These are phyloP conservation scores for Prunella himalayana DNA, from an alignment of 2,113 vertebrate species.

Conservation along the genomic window DNA sequence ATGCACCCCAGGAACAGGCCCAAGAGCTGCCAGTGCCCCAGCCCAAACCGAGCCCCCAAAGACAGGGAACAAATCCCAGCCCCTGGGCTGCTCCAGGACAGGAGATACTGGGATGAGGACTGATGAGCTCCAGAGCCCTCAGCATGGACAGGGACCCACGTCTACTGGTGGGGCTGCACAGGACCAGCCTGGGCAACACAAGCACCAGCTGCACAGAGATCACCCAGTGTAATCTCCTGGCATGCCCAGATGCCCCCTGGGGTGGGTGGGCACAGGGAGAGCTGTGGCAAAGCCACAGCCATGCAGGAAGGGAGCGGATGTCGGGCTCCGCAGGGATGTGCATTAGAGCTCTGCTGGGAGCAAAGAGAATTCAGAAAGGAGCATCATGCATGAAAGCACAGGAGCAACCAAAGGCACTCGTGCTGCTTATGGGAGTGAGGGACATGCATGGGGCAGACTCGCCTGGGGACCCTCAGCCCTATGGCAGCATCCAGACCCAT, in stretches of 20 bases:
- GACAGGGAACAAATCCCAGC: neutral
- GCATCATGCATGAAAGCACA: neutral
- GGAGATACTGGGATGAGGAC: neutral
- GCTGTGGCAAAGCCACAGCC: neutral
- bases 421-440: fast-evolving
- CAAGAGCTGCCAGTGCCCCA: neutral
- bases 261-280: neutral
- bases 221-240: neutral
- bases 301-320: fast-evolving
- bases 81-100: neutral
- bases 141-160: neutral
- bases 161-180: neutral
- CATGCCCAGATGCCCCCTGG: fast-evolving
- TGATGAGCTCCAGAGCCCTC: neutral
- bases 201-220: neutral
- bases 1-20: fast-evolving
- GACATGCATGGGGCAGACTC: fast-evolving
- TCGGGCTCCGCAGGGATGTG: fast-evolving
- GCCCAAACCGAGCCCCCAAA: fast-evolving
- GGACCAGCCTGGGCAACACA: neutral
- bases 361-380: neutral
- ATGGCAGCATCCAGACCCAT: fast-evolving
- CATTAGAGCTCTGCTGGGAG: neutral
- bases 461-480: fast-evolving
- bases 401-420: neutral